Conservation (phyloP, 2,113 vertebrate genomes). For the Leptodactylus fuscus region DNA sequence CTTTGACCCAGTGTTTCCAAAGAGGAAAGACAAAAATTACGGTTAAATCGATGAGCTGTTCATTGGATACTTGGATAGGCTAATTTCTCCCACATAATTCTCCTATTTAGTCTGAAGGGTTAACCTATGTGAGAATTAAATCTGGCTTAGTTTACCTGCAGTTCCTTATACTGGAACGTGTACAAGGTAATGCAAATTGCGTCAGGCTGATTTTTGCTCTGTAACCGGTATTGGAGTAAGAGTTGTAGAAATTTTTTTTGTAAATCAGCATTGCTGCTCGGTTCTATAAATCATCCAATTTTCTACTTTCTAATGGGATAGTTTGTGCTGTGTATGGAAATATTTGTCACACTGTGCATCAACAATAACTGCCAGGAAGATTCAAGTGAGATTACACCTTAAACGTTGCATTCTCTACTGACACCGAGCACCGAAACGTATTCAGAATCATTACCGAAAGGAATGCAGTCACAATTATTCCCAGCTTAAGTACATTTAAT, state of each 20-base stretch:
- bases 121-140: neutral
- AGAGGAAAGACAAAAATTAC: too few species aligned
- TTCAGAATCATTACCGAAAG: slow-evolving; percentile 29
- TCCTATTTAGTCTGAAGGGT: neutral
- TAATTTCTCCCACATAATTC: too few species aligned
- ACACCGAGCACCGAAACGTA: neutral
- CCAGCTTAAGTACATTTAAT: slow-evolving; percentile 27
- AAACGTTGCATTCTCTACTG: slow-evolving; percentile 11
- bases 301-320: slow-evolving; percentile 32
- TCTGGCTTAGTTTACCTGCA: neutral
- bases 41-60: too few species aligned
- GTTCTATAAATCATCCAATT: slow-evolving; percentile 18
- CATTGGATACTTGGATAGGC: too few species aligned
- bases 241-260: neutral
- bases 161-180: too few species aligned
- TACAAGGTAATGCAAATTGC: neutral
- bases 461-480: slow-evolving; percentile 9
- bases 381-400: slow-evolving; percentile 7
- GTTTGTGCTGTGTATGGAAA: slow-evolving; percentile 28
- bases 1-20: too few species aligned
- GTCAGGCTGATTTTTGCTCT: too few species aligned
- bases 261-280: neutral
- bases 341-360: slow-evolving; percentile 44
- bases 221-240: neutral
- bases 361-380: slow-evolving; percentile 8